Base-by-base conservation (phyloP, 37 sponge, comb jelly and placozoan species). In the Lycopodina hypogea region DNA sequence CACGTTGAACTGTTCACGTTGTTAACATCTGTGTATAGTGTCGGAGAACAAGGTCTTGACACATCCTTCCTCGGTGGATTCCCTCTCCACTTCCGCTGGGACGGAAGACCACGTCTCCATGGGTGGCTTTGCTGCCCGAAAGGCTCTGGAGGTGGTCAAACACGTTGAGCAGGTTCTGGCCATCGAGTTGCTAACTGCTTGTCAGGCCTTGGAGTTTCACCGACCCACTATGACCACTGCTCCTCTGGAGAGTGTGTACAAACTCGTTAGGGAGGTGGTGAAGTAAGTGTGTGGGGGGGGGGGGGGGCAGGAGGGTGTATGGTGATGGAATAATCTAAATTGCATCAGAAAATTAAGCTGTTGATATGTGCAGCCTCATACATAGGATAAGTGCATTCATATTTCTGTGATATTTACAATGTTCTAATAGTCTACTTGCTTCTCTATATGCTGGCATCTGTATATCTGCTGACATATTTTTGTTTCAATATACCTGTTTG, bases 21-120 rank as follows among this genome's bases (percentile, higher is more conserved):
- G 1, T 68, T 14, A 30, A 30, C 29, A 30, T 68, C 37, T 18
- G 24, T 24, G 42, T 24, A 40, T 45, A 95, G 97, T 96, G 12
- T 96, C 97, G 50, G 99, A 98, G 87, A 95, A 98, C 78, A 98
- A 98, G 74, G 96, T 95, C 17, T 77, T 98, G 32, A 90, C 91
- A 63, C 96, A 95, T 75, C 99, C 99, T 1, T 98, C 99, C 37
- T 95, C 96, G n/a, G 92, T 93, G n/a, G 99, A 98, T 83, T 88
- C 93, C 45, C 81, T 90, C 76, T 76, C 93, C 61, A 98, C 99
- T 14, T 95, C 96, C 28, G 99, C 96, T 53, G 99, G 91, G 23
- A 79, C 80, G n/a, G 99, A 98, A 75, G 99, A 98, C 76, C 99
- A 98, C 55, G 99, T 98, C 61, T 98, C 99, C 68, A 98, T 98